Conservation (phyloP, 2,888 invertebrate genomes). For the Eilema sororculum region DNA sequence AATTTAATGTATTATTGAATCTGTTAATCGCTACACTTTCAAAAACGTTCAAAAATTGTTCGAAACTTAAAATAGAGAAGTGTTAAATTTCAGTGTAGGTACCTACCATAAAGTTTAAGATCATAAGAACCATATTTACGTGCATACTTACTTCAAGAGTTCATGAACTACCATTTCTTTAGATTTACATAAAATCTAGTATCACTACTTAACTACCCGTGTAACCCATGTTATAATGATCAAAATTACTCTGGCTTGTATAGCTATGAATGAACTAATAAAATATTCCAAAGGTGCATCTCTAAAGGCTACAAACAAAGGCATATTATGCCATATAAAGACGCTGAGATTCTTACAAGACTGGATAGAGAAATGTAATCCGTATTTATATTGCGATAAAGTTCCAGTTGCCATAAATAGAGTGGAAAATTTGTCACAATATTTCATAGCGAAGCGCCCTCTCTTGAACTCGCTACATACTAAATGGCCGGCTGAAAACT, state of each 20-base stretch:
- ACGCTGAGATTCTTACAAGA: background rate
- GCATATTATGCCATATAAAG: background rate
- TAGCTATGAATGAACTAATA: conserved; percentile 18
- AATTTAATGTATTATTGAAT: too few species aligned
- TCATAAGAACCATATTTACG: too few species aligned
- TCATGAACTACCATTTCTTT: background rate
- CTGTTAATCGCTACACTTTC: too few species aligned
- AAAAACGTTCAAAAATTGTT: too few species aligned
- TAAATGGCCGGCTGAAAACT: conserved; percentile 65
- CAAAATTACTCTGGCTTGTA: conserved; percentile 18
- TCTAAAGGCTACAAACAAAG: conserved; percentile 5
- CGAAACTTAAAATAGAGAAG: too few species aligned
- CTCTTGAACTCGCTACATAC: conserved; percentile 56
- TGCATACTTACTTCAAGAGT: background rate
- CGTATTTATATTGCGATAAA: background rate
- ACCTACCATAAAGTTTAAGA: too few species aligned
- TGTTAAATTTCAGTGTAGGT: too few species aligned
- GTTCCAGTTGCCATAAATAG: background rate
- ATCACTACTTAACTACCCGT: too few species aligned
- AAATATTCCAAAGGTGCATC: conserved; percentile 5
- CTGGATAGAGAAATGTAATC: background rate
- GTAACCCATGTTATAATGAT: background rate
- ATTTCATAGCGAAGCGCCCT: conserved; percentile 59
- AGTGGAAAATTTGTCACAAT: conserved; percentile 6
- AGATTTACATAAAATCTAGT: background rate